Evolutionary conservation across 92 coral and sea anemone species (phyloP), one percentile per base, ranked within the genome.

Genomic region (Isaurus tuberculatus): DNA sequence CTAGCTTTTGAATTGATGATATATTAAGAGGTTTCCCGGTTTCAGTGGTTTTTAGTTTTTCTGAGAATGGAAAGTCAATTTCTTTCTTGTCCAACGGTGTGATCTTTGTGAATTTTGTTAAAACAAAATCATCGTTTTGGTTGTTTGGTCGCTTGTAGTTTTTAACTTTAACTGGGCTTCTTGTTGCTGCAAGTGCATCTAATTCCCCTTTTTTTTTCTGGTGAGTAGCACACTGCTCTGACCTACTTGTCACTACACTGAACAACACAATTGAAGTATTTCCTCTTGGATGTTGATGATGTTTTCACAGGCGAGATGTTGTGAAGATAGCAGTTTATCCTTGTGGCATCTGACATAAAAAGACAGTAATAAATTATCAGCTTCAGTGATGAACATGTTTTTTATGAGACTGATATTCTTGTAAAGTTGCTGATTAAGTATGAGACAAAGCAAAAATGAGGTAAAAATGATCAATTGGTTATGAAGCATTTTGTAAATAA

Each of bases 161-260:
- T 25, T 81, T 81, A 49, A 75, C 29, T 65, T 77, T 74, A 20
- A 85, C 89, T 31, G 85, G 89, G 65, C 85, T 85, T 85, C 44
- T 85, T 33, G 75, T 58, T 70, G 73, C 27, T 74, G 89, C 84
- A 74, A 85, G 53, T 61, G 85, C 75, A 34, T 85, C 78, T 30
- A 87, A 17, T 81, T 87, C 90, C 74, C 74, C 69, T 70, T 66
- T 55, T 66, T 40, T 87, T 87, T 64, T 87, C 87, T 71, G 85
- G 90, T 44, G 87, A 81, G 90, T 80, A 87, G 73, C 87, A 81
- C 48, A 82, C 87, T 70, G 90, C 90, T 87, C 90, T 81, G 63
- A 82, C 49, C 58, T 87, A 79, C 61, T 87, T 87, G 73, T 87
- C 83, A 67, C 81, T 87, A 64, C 83, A 71, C 72, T 87, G 90